Conservation (phyloP, 2,888 invertebrate species). For the Dendrolimus houi region DNA sequence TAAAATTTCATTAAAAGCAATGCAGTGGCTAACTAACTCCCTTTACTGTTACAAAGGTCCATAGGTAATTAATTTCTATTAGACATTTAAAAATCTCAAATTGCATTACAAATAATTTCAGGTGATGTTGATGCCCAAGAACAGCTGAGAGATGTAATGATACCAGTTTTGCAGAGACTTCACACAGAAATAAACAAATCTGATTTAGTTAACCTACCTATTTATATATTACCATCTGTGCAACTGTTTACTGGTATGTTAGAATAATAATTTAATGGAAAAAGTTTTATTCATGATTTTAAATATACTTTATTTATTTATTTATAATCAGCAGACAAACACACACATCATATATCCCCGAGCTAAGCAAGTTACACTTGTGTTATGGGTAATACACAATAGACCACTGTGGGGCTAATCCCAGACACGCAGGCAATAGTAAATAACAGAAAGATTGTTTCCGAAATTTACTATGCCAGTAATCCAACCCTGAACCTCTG, state of each 20-base stretch:
- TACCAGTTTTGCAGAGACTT: slow-evolving; percentile 50
- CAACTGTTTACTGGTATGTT: slow-evolving; percentile 64
- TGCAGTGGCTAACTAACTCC: too few relatives aligned
- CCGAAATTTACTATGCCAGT: too few relatives aligned
- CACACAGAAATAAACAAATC: slow-evolving; percentile 54
- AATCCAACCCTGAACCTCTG: too few relatives aligned
- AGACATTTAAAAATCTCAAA: too few relatives aligned
- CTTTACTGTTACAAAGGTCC: too few relatives aligned
- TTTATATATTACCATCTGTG: slow-evolving; percentile 60
- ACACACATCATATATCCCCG: not conserved
- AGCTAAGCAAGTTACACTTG: not conserved
- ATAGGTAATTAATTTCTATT: too few relatives aligned
- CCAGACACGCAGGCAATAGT: too few relatives aligned
- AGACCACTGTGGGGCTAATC: not conserved
- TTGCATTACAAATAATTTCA: slow-evolving; percentile 20
- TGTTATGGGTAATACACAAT: not conserved
- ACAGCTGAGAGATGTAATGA: slow-evolving; percentile 50
- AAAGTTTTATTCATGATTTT: not conserved
- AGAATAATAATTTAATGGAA: not conserved
- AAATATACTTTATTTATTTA: too few relatives aligned
- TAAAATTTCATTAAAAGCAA: too few relatives aligned
- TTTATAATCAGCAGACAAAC: not conserved
- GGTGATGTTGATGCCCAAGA: slow-evolving; percentile 39
- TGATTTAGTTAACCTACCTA: slow-evolving; percentile 58
- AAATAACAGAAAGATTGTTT: too few relatives aligned